Percentiles rank a stretch among this genome's conserved stretches.
These are phyloP conservation scores for Microcebus murinus DNA, from an alignment of 2,113 vertebrate genomes.

Conservation along the genomic window DNA sequence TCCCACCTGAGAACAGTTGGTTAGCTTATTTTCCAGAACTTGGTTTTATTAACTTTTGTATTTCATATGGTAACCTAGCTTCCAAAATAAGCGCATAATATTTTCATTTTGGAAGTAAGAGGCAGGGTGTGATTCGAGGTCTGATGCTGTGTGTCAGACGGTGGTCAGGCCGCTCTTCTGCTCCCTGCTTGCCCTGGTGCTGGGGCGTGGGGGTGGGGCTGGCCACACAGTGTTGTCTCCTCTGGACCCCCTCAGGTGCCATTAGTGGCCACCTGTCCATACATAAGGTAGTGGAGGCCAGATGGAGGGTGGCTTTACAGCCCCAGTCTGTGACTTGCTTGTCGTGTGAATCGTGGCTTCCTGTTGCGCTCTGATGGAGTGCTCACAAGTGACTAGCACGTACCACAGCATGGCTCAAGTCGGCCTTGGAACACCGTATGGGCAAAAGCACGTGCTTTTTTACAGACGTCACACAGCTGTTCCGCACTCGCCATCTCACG, in stretches of 20 bases:
- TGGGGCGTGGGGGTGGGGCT: accelerated
- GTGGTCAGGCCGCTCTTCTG: accelerated
- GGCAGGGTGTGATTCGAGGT: neutral
- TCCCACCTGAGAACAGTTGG: neutral
- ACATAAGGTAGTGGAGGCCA: accelerated
- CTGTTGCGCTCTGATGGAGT: neutral
- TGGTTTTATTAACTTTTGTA: neutral
- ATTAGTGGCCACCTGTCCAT: neutral
- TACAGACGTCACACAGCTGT: neutral
- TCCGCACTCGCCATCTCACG: neutral
- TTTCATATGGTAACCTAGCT: neutral
- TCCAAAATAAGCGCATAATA: neutral
- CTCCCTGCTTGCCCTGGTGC: accelerated
- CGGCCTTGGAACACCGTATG: neutral
- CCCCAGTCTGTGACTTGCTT: neutral
- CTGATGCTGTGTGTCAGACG: accelerated
- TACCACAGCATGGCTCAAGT: neutral
- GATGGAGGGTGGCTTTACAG: neutral
- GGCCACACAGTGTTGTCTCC: accelerated
- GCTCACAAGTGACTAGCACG: neutral
- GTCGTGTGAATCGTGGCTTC: neutral
- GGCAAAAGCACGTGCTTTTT: neutral
- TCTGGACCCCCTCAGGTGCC: neutral
- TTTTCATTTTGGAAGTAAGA: neutral
- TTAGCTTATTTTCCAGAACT: neutral